These are phyloP conservation scores for Pangasius djambal DNA, from an alignment of 2,797 vertebrate genomes.

Conservation along the genomic window DNA sequence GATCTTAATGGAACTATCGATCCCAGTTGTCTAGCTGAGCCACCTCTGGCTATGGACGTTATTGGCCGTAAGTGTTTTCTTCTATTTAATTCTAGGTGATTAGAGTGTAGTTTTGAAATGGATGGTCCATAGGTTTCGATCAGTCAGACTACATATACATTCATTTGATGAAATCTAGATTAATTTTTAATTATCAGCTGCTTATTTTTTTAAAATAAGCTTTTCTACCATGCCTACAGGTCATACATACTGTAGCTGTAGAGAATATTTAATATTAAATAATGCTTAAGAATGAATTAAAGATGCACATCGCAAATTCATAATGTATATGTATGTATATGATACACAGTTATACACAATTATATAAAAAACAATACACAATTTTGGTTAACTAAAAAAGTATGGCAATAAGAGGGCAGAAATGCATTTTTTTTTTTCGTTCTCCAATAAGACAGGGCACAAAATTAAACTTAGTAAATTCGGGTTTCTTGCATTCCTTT, in stretches of 20 bases:
- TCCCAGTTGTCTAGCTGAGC: conserved; percentile 72
- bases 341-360: too few species aligned
- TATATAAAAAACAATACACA: too few species aligned
- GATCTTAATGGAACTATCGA: conserved; percentile 65
- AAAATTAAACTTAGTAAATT: neutral
- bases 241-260: neutral
- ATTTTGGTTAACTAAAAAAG: neutral
- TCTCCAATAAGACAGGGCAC: neutral
- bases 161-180: neutral
- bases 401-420: neutral
- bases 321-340: neutral
- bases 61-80: conserved; percentile 73
- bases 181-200: neutral
- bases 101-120: neutral
- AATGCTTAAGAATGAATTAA: neutral
- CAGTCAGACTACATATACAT: neutral
- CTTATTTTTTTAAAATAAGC: neutral
- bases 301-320: neutral
- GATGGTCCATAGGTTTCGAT: neutral
- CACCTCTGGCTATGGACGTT: conserved; percentile 76
- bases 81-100: neutral
- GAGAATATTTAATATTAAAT: neutral
- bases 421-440: neutral
- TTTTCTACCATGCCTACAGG: neutral
- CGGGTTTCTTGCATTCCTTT: neutral